A percentile compares a stretch with the other conserved stretches of the same genome.
These are phyloP conservation scores for Mormyrops attenuatus DNA, from an alignment of 2,797 vertebrate species.

Conservation along the genomic window DNA sequence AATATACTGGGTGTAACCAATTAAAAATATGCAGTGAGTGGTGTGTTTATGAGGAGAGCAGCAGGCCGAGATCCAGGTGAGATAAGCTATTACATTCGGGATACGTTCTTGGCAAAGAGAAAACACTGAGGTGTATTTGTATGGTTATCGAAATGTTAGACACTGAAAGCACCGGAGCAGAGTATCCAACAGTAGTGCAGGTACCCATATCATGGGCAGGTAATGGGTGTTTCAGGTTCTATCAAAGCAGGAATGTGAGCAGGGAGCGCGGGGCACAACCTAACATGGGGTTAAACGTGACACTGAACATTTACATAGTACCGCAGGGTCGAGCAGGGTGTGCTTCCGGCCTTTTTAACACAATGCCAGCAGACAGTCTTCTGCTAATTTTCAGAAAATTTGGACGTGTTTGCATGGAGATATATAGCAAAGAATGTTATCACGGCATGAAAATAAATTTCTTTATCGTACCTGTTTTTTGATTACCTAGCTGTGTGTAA, in stretches of 20 bases:
- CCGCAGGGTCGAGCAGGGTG: not conserved
- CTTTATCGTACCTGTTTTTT: not conserved
- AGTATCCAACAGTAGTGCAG: not conserved
- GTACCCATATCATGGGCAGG: not conserved
- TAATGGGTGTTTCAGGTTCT: not conserved
- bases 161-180: not conserved
- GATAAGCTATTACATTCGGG: not conserved
- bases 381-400: not conserved
- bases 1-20: constrained; percentile 8
- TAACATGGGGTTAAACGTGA: not conserved
- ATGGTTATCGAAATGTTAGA: not conserved
- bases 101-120: not conserved
- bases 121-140: not conserved
- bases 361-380: not conserved
- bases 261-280: not conserved
- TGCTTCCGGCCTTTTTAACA: not conserved
- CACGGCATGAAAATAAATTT: not conserved
- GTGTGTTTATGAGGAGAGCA: not conserved
- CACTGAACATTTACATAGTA: not conserved
- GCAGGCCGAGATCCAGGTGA: not conserved
- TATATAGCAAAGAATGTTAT: not conserved
- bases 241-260: not conserved
- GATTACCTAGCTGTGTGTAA: not conserved
- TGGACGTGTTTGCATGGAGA: not conserved
- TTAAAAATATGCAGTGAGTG: not conserved